A percentile compares a stretch with the other conserved stretches of the same genome.
phyloP scores from a whole-genome alignment of 2,888 invertebrate species.

The Sinopyrophorus schimmeli region DNA sequence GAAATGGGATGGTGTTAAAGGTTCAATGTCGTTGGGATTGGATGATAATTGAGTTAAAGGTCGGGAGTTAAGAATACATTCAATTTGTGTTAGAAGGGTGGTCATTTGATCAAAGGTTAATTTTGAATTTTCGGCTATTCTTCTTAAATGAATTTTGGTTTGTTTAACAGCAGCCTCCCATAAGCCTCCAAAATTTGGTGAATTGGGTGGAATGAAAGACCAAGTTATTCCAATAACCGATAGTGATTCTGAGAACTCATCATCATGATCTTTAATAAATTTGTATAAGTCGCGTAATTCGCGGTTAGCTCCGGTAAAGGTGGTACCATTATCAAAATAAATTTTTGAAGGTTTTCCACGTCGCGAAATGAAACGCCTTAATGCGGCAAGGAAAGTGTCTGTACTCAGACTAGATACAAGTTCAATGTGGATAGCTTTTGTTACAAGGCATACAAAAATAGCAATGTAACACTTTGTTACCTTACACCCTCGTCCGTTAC shows the following conservation, averaged over 20 bases:
- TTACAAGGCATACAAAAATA: constrained; percentile 43
- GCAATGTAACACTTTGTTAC: constrained; percentile 31
- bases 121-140: constrained; percentile 27
- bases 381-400: constrained; percentile 41
- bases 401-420: constrained; percentile 41
- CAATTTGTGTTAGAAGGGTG: constrained; percentile 40
- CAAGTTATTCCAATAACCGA: constrained; percentile 27
- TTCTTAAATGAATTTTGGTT: constrained; percentile 38
- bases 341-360: constrained; percentile 38
- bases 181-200: constrained; percentile 40
- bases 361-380: constrained; percentile 42
- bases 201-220: constrained; percentile 39
- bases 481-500: constrained; percentile 1
- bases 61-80: constrained; percentile 41
- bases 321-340: constrained; percentile 44
- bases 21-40: constrained; percentile 34
- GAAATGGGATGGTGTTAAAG: constrained; percentile 34
- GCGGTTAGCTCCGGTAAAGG: constrained; percentile 43
- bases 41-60: constrained; percentile 36
- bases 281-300: constrained; percentile 33
- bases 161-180: constrained; percentile 43
- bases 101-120: constrained; percentile 41
- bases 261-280: constrained; percentile 6
- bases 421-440: constrained; percentile 46
- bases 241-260: constrained; percentile 2